Percentiles rank a stretch among this genome's conserved stretches.
Conservation (phyloP, 2,888 invertebrate species). For the Stegana nigrithorax region DNA sequence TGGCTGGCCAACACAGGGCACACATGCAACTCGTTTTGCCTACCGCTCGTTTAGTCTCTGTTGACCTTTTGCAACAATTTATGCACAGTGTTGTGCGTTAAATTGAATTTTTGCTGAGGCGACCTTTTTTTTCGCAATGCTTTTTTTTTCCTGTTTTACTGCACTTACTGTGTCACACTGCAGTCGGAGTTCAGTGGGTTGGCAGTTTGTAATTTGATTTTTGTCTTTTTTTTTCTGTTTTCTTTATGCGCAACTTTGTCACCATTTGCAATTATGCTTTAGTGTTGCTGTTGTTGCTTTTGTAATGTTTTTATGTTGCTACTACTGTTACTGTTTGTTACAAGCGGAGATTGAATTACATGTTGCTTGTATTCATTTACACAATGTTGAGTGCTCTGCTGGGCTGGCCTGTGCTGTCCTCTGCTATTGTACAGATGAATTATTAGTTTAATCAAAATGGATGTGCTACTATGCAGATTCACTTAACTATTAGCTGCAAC, state of each 20-base stretch:
- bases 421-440: not conserved
- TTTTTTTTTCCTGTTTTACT: not conserved
- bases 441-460: constrained; percentile 11
- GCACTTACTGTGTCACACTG: not conserved
- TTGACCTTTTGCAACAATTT: not conserved
- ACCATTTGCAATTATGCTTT: not conserved
- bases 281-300: not conserved
- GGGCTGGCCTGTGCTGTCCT: too few species aligned
- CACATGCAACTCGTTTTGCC: not conserved
- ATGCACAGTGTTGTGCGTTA: not conserved
- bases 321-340: not conserved
- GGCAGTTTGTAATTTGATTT: not conserved
- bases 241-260: not conserved
- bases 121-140: not conserved
- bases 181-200: not conserved
- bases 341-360: not conserved
- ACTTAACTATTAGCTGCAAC: too few species aligned
- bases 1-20: too few species aligned
- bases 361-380: not conserved
- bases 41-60: not conserved
- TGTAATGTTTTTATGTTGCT: not conserved
- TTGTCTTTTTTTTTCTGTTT: not conserved
- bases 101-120: constrained; percentile 9
- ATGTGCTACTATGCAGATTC: too few species aligned
- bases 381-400: constrained; percentile 6